Evolutionary conservation across 1,140 invertebrate species (phyloP), one percentile per base, ranked within the genome.

Genomic region (Heliconius himera): DNA sequence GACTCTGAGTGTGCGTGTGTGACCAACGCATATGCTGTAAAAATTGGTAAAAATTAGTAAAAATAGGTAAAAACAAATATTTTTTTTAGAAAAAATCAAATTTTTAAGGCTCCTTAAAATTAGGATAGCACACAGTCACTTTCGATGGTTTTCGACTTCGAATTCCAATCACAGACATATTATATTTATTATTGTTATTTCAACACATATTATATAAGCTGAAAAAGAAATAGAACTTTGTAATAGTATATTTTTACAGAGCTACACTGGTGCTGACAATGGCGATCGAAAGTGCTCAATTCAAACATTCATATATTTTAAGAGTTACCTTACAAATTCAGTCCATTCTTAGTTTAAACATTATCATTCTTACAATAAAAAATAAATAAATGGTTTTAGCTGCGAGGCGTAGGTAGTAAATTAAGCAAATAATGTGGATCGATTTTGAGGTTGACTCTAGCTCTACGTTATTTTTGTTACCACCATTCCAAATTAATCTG

Each of bases 21-120:
- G 96, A 96, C 95, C 96, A 96, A 90, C 96, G 96, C 95, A 96
- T 96, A 94, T 97, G 96, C 96, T 97, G 95, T 38, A 95, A 96
- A 66, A 66, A 66, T 29, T 13, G 3, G 26, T 16, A 16, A 66
- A 26, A 29, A 16, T 66, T 0, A 29, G 60, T 66, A 66, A 29
- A 56, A 9, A 22, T 56, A 22, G n/a, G 8, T 22, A 22, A 8
- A 56, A 56, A 56, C 2, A n/a, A 51, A 51, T n/a, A n/a, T n/a
- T n/a, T n/a, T n/a, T n/a, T n/a, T n/a, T n/a, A n/a, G n/a, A n/a
- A n/a, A n/a, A n/a, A n/a, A n/a, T n/a, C n/a, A n/a, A n/a, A n/a
- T 49, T 49, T 26, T 26, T 6, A 8, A 18, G 49, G 0, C 18
- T 2, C 49, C 13, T 1, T 51, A 6, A n/a, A 51, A 20, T 51